A percentile compares a stretch with the other conserved stretches of the same genome.
Evolutionary conservation across 2,797 vertebrate species (phyloP).

Genomic region (Cyclura pinguis): DNA sequence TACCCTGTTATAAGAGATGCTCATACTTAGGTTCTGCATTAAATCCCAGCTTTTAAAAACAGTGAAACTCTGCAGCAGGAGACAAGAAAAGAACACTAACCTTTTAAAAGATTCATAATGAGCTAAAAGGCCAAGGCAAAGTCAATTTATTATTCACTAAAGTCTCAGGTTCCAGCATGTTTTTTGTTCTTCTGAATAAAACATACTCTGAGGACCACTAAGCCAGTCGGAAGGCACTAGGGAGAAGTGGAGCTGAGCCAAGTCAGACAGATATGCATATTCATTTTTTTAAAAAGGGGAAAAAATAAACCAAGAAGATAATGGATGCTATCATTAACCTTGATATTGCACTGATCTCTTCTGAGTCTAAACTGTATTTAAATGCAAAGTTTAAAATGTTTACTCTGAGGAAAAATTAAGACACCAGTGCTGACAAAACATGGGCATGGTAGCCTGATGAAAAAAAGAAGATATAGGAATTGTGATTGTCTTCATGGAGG

Average conservation of each 20-base stretch:
- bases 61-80: constrained; percentile 57
- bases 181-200: constrained; percentile 80
- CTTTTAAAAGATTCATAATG: constrained; percentile 76
- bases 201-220: constrained; percentile 69
- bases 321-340: constrained; percentile 22
- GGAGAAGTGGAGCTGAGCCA: constrained; percentile 57
- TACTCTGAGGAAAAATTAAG: neutral
- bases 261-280: constrained; percentile 73
- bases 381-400: neutral
- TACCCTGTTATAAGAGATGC: neutral
- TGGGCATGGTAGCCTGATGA: neutral
- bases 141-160: constrained; percentile 79
- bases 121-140: constrained; percentile 78
- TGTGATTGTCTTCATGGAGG: neutral
- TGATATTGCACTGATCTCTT: neutral
- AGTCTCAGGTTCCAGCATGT: constrained; percentile 72
- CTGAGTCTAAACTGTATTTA: fast-evolving
- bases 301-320: constrained; percentile 34
- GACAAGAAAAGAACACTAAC: constrained; percentile 50
- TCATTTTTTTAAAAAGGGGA: constrained; percentile 46
- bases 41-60: constrained; percentile 30
- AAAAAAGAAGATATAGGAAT: neutral
- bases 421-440: neutral
- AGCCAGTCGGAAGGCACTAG: constrained; percentile 67
- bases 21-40: constrained; percentile 27